phyloP scores from a whole-genome alignment of 1,140 invertebrate genomes.

The Manduca sexta region DNA sequence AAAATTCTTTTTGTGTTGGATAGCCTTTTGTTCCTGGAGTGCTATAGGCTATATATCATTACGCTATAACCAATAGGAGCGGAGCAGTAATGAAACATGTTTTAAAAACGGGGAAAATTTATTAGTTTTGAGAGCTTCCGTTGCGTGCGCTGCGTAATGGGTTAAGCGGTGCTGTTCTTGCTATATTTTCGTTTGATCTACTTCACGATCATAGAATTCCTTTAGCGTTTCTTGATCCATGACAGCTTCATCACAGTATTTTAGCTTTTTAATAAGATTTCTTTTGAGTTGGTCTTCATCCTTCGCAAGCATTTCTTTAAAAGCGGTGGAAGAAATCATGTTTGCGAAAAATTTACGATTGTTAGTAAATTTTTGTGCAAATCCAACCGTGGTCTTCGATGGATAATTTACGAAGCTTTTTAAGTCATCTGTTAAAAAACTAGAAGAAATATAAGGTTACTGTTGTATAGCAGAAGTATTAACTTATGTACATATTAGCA shows the following conservation, averaged over 20 bases:
- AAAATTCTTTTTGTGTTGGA: too few species aligned
- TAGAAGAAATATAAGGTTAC: constrained; percentile 19
- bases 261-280: constrained; percentile 36
- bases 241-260: constrained; percentile 37
- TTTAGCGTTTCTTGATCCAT: constrained; percentile 34
- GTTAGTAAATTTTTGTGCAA: constrained; percentile 39
- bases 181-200: constrained; percentile 33
- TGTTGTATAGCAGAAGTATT: too few species aligned
- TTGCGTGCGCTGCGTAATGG: too few species aligned
- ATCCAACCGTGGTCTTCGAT: constrained; percentile 51
- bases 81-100: too few species aligned
- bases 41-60: too few species aligned
- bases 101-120: too few species aligned
- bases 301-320: constrained; percentile 34
- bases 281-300: constrained; percentile 32
- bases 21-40: too few species aligned
- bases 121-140: too few species aligned
- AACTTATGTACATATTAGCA: too few species aligned
- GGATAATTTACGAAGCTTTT: constrained; percentile 38
- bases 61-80: too few species aligned
- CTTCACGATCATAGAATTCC: constrained; percentile 42
- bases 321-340: constrained; percentile 34
- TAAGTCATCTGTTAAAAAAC: constrained; percentile 41
- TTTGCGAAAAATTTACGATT: constrained; percentile 57
- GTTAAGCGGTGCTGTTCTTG: not conserved